Evolutionary conservation across 2,888 invertebrate genomes (phyloP).

Genomic region (Spatulosminthurus flaviceps): DNA sequence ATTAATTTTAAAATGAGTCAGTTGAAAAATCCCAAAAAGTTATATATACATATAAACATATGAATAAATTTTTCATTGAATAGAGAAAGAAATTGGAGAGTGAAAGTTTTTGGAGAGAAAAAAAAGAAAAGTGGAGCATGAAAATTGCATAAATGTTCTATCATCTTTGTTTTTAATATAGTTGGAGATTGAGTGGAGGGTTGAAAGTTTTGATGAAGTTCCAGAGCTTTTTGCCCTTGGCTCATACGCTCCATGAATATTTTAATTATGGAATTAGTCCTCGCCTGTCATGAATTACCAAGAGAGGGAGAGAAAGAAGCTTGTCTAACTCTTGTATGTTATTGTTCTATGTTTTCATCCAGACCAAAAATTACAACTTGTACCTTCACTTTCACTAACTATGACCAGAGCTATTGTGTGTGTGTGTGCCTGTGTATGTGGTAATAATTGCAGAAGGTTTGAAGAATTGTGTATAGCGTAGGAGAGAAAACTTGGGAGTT

Average conservation of each 20-base stretch:
- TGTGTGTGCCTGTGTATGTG: not conserved
- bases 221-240: slow-evolving; percentile 46
- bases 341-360: no score
- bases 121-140: not conserved
- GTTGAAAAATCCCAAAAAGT: no score
- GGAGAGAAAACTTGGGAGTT: no score
- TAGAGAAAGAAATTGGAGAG: not conserved
- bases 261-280: slow-evolving; percentile 55
- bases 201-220: slow-evolving; percentile 40
- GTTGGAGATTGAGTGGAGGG: slow-evolving; percentile 37
- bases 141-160: slow-evolving; percentile 28
- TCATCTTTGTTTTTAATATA: slow-evolving; percentile 4
- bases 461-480: no score
- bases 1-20: no score
- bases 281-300: slow-evolving; percentile 27
- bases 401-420: not conserved
- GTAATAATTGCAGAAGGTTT: no score
- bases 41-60: no score
- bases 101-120: not conserved
- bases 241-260: slow-evolving; percentile 55
- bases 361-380: no score
- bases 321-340: no score
- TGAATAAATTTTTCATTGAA: no score
- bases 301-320: no score
- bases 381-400: not conserved